These are phyloP conservation scores for Epinephelus moara DNA, from an alignment of 2,113 vertebrate genomes.

Conservation along the genomic window DNA sequence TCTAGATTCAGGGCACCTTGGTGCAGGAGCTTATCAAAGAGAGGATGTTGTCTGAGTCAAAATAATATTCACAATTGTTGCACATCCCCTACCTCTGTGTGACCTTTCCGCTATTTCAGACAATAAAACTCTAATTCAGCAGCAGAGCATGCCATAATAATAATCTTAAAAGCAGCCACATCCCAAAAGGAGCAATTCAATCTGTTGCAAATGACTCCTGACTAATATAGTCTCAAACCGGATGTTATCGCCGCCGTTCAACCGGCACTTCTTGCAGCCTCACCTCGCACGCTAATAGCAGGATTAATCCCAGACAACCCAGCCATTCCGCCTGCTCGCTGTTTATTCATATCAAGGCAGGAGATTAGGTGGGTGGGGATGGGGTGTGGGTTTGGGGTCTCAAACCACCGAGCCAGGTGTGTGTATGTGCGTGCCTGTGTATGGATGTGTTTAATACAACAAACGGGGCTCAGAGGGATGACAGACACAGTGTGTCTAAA, in stretches of 20 bases:
- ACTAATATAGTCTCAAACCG: slow-evolving; percentile 42
- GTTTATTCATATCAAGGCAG: slow-evolving; percentile 58
- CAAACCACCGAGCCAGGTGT: slow-evolving; percentile 19
- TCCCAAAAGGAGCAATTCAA: slow-evolving; percentile 40
- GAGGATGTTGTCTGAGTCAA: background rate
- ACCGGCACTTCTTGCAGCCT: slow-evolving; percentile 28
- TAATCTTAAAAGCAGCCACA: slow-evolving; percentile 36
- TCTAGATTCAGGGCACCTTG: slow-evolving; percentile 4
- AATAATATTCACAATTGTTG: background rate
- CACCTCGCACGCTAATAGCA: slow-evolving; percentile 47
- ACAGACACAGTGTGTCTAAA: slow-evolving; percentile 31
- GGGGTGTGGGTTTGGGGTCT: slow-evolving; percentile 18
- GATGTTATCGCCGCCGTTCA: slow-evolving; percentile 60
- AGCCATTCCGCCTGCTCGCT: slow-evolving; percentile 7
- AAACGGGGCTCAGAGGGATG: slow-evolving; percentile 29
- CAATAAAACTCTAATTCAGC: slow-evolving; percentile 26
- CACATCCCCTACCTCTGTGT: slow-evolving; percentile 9
- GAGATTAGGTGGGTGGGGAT: slow-evolving; percentile 54
- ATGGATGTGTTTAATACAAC: slow-evolving; percentile 33
- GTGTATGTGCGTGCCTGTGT: background rate
- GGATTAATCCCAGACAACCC: slow-evolving; percentile 64
- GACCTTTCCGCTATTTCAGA: slow-evolving; percentile 30
- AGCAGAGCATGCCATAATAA: slow-evolving; percentile 16
- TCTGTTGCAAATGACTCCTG: slow-evolving; percentile 46
- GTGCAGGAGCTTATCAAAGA: background rate